Evolutionary conservation across 2,797 vertebrate species (phyloP).

Genomic region (Denticeps clupeoides): DNA sequence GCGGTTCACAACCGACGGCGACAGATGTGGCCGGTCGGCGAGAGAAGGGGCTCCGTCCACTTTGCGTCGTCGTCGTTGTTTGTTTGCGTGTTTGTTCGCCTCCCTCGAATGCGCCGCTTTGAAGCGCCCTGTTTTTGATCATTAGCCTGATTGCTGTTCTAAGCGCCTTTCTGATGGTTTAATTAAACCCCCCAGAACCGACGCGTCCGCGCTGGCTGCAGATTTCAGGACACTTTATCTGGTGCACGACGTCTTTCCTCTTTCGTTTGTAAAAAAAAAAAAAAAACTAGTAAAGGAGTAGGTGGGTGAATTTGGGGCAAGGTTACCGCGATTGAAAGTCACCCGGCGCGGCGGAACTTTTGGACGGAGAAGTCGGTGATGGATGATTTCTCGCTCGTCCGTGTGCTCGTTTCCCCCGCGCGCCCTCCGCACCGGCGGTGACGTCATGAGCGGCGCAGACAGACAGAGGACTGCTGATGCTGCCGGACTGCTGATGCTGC

Average conservation of each 20-base stretch:
- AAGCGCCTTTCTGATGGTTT: slow-evolving; percentile 38
- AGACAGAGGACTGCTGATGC: too few species aligned
- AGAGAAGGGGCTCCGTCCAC: slow-evolving; percentile 23
- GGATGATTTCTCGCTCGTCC: slow-evolving; percentile 29
- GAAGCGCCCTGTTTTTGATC: slow-evolving; percentile 36
- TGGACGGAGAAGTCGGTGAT: slow-evolving; percentile 30
- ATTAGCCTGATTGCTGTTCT: slow-evolving; percentile 39
- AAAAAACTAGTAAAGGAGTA: slow-evolving; percentile 2
- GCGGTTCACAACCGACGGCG: slow-evolving; percentile 47
- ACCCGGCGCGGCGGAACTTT: slow-evolving; percentile 27
- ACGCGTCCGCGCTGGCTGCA: slow-evolving; percentile 19
- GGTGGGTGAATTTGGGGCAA: slow-evolving; percentile 34
- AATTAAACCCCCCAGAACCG: slow-evolving; percentile 31
- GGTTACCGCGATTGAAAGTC: slow-evolving; percentile 37
- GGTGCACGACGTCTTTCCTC: slow-evolving; percentile 3
- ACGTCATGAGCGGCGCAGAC: too few species aligned
- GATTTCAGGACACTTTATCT: slow-evolving; percentile 15
- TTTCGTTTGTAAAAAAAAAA: slow-evolving; percentile 17
- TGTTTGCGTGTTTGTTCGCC: slow-evolving; percentile 26
- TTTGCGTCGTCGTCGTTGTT: slow-evolving; percentile 13
- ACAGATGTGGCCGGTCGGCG: slow-evolving; percentile 41
- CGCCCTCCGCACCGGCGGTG: neutral
- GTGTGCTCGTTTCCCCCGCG: slow-evolving; percentile 1
- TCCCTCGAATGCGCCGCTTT: slow-evolving; percentile 31
- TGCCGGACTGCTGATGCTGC: too few species aligned